A percentile compares a stretch with the other conserved stretches of the same genome.
These are phyloP conservation scores for Pelobates fuscus DNA, from an alignment of 2,113 vertebrate genomes.

Conservation along the genomic window DNA sequence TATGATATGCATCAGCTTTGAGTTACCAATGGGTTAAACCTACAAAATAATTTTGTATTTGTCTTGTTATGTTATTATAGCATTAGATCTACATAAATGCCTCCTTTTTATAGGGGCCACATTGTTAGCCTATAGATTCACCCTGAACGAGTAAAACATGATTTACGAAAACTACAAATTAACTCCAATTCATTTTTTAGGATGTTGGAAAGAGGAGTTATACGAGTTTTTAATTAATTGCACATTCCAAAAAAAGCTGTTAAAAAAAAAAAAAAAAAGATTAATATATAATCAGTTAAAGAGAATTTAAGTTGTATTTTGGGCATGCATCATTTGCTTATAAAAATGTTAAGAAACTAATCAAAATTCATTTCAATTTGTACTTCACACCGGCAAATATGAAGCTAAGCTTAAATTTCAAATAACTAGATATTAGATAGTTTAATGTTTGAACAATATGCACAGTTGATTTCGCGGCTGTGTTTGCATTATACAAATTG, in stretches of 20 bases:
- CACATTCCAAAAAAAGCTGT: slow-evolving; percentile 18
- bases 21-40: too few relatives aligned
- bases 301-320: not conserved
- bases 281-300: slow-evolving; percentile 12
- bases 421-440: slow-evolving; percentile 42
- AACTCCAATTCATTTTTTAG: too few relatives aligned
- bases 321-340: slow-evolving; percentile 18
- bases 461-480: slow-evolving; percentile 40
- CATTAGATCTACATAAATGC: too few relatives aligned
- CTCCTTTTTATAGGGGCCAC: too few relatives aligned
- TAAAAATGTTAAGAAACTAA: slow-evolving; percentile 17
- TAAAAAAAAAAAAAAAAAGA: too few relatives aligned
- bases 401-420: slow-evolving; percentile 38
- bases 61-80: too few relatives aligned
- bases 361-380: slow-evolving; percentile 31
- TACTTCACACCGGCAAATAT: slow-evolving; percentile 23
- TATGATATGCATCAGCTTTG: too few relatives aligned
- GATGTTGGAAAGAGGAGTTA: too few relatives aligned
- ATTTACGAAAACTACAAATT: too few relatives aligned
- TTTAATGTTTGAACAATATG: slow-evolving; percentile 49
- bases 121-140: too few relatives aligned
- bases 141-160: too few relatives aligned
- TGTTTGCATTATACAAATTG: slow-evolving; percentile 17
- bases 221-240: not conserved
- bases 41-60: too few relatives aligned